Conservation (phyloP, 2,888 invertebrate genomes). For the Lordiphosa fenestrarum region DNA sequence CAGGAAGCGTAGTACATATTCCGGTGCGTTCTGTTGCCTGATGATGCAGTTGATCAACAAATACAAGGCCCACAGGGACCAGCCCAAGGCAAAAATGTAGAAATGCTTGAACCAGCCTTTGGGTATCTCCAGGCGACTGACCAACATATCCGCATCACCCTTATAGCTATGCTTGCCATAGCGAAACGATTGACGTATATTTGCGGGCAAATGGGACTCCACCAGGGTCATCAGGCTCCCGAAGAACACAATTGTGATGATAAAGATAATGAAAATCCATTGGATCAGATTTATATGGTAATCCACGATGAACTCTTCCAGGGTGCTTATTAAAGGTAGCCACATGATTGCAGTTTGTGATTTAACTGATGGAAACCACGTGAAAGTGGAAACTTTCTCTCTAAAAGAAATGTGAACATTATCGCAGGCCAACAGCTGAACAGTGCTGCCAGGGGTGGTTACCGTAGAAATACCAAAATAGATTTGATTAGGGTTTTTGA, state of each 20-base stretch:
- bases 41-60: constrained; percentile 76
- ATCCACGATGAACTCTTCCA: constrained; percentile 50
- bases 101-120: constrained; percentile 92
- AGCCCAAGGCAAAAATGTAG: constrained; percentile 86
- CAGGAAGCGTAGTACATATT: constrained; percentile 77
- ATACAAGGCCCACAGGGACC: constrained; percentile 79
- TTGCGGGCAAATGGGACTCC: constrained; percentile 85
- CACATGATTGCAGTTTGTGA: constrained; percentile 21
- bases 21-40: constrained; percentile 81
- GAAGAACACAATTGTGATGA: constrained; percentile 80
- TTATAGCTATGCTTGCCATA: constrained; percentile 88
- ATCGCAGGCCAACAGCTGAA: too few species aligned
- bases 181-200: constrained; percentile 84
- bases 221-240: constrained; percentile 84
- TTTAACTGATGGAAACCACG: neutral
- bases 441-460: too few species aligned
- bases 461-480: too few species aligned
- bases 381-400: constrained; percentile 3
- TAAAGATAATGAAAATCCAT: constrained; percentile 74
- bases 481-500: too few species aligned
- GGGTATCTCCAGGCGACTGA: constrained; percentile 84
- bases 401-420: neutral
- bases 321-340: constrained; percentile 18
- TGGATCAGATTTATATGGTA: constrained; percentile 74
- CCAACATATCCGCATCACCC: constrained; percentile 77